phyloP scores from a whole-genome alignment of 2,113 vertebrate species.

The Motacilla alba region DNA sequence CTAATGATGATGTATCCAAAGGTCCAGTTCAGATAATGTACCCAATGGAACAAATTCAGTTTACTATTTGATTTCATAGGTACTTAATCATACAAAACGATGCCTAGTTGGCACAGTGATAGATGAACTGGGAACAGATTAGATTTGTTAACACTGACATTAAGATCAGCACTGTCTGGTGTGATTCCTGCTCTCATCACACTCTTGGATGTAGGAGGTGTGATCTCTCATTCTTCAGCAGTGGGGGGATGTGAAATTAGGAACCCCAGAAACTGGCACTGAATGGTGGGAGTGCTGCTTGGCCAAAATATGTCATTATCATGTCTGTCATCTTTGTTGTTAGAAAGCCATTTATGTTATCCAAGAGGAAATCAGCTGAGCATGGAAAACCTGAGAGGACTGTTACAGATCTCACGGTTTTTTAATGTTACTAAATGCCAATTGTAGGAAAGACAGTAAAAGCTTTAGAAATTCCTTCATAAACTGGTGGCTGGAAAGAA shows the following conservation, averaged over 20 bases:
- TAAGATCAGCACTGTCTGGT: background rate
- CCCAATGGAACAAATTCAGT: slow-evolving; percentile 6
- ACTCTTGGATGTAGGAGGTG: background rate
- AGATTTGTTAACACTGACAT: background rate
- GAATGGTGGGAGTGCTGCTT: background rate
- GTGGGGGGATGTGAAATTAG: background rate
- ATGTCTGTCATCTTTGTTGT: background rate
- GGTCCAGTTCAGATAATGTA: slow-evolving; percentile 3
- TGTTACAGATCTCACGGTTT: background rate
- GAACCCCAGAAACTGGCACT: background rate
- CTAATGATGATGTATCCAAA: background rate
- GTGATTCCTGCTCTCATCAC: background rate
- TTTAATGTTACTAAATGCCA: background rate
- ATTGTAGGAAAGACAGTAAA: background rate
- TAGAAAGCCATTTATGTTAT: background rate
- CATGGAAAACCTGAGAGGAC: background rate
- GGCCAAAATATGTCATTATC: background rate
- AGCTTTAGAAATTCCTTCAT: background rate
- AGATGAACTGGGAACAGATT: background rate
- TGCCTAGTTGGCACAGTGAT: background rate
- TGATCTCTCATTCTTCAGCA: background rate
- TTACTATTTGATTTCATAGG: slow-evolving; percentile 45
- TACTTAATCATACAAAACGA: background rate
- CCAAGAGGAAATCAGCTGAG: background rate
- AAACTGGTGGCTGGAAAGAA: background rate